Evolutionary conservation across 30 jellyfish, hydroid and myxozoan genomes (phyloP).

Genomic region (Mastigias papua): DNA sequence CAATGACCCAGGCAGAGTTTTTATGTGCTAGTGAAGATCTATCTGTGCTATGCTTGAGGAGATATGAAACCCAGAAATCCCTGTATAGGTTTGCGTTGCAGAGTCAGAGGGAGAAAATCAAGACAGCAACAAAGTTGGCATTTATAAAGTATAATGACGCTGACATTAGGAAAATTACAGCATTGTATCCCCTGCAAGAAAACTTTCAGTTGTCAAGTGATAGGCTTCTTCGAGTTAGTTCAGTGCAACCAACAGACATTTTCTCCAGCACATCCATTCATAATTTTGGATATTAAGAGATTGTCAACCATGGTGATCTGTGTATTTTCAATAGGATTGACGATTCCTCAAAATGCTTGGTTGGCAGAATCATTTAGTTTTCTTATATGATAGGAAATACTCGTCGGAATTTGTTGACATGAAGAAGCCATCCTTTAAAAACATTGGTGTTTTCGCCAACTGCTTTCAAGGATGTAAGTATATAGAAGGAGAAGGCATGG

Average conservation of each 20-base stretch:
- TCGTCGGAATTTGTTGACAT: conserved; percentile 45
- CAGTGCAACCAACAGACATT: conserved; percentile 58
- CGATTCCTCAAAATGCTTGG: conserved; percentile 29
- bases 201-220: no score
- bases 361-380: conserved; percentile 56
- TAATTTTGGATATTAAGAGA: conserved; percentile 20
- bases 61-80: conserved; percentile 14
- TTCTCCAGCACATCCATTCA: conserved; percentile 29
- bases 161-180: conserved; percentile 1
- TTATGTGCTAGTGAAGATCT: no score
- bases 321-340: conserved; percentile 57
- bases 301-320: conserved; percentile 48
- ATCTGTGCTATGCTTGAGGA: neutral
- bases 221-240: conserved; percentile 37
- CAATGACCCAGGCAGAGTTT: no score
- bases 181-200: no score
- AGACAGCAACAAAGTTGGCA: neutral
- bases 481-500: neutral
- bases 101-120: conserved; percentile 2
- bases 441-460: conserved; percentile 41
- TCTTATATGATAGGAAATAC: conserved; percentile 52
- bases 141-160: neutral
- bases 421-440: conserved; percentile 14
- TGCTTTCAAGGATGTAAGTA: conserved; percentile 19
- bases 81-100: conserved; percentile 3